These are phyloP conservation scores for Leucophora obtusa DNA, from an alignment of 2,888 invertebrate genomes.

Conservation along the genomic window DNA sequence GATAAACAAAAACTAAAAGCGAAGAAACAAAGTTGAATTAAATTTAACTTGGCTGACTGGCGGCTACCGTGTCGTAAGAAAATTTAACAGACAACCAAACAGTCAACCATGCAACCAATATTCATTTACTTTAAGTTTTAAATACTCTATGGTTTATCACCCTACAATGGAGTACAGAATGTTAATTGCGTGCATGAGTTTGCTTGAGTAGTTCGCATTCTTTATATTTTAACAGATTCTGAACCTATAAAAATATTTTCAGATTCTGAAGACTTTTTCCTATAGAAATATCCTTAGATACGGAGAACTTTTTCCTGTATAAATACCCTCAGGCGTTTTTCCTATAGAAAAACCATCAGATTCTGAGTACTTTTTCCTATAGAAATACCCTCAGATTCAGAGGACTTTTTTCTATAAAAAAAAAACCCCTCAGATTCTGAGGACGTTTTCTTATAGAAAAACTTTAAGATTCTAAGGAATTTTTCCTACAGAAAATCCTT, in stretches of 20 bases:
- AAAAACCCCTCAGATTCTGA: no score
- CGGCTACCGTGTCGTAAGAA: slow-evolving; percentile 51
- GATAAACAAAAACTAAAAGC: slow-evolving; percentile 10
- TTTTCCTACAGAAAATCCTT: no score
- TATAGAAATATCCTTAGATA: no score
- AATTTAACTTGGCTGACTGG: slow-evolving; percentile 54
- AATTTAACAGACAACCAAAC: slow-evolving; percentile 51
- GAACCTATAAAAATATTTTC: no score
- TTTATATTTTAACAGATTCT: no score
- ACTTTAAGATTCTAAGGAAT: no score
- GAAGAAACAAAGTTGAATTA: slow-evolving; percentile 27
- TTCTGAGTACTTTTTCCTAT: not conserved
- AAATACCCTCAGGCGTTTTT: no score
- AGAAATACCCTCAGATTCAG: not conserved
- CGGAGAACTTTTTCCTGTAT: no score
- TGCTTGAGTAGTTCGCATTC: no score
- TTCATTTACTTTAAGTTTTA: slow-evolving; percentile 22
- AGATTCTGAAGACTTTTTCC: no score
- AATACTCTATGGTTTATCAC: slow-evolving; percentile 17
- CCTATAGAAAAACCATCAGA: not conserved
- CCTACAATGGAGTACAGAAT: not conserved
- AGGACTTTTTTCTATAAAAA: not conserved
- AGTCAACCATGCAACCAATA: slow-evolving; percentile 43
- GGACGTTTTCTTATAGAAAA: no score
- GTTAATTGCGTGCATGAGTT: no score